A percentile compares a stretch with the other conserved stretches of the same genome.
These are phyloP conservation scores for Hydrozoanthus tunicans DNA, from an alignment of 64 coral and sea anemone genomes.

Conservation along the genomic window DNA sequence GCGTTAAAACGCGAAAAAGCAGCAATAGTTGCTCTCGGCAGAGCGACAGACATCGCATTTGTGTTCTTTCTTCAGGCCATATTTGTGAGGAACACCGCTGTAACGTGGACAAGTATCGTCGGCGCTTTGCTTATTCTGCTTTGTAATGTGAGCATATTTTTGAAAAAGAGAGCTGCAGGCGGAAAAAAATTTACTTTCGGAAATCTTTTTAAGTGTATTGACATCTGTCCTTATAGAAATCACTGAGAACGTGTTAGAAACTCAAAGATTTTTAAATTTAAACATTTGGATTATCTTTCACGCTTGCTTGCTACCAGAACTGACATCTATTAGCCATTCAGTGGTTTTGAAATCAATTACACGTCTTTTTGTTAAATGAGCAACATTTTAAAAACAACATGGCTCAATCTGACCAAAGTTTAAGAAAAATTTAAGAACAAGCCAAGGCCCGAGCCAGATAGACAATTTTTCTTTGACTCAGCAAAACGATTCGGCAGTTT, in stretches of 20 bases:
- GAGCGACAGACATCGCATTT: constrained; percentile 38
- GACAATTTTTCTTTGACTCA: too few species aligned
- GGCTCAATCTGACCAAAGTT: too few species aligned
- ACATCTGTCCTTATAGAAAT: neutral
- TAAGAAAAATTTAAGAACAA: too few species aligned
- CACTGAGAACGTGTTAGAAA: neutral
- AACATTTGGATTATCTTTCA: too few species aligned
- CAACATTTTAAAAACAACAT: too few species aligned
- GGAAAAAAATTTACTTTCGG: constrained; percentile 10
- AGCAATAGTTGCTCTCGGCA: constrained; percentile 25
- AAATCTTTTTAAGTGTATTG: neutral
- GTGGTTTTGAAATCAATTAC: too few species aligned
- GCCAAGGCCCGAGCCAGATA: too few species aligned
- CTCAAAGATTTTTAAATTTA: neutral
- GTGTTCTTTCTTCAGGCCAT: constrained; percentile 34
- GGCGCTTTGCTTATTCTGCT: constrained; percentile 30
- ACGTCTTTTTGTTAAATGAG: too few species aligned
- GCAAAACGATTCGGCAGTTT: too few species aligned
- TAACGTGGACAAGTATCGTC: constrained; percentile 20
- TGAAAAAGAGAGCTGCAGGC: neutral
- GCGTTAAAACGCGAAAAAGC: constrained; percentile 38
- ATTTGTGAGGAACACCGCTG: constrained; percentile 33
- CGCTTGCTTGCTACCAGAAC: too few species aligned
- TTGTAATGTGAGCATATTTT: constrained; percentile 39
- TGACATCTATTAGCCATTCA: too few species aligned